These are phyloP conservation scores for Drosophila pseudoananassae DNA, from an alignment of 1,140 invertebrate species.

Conservation along the genomic window DNA sequence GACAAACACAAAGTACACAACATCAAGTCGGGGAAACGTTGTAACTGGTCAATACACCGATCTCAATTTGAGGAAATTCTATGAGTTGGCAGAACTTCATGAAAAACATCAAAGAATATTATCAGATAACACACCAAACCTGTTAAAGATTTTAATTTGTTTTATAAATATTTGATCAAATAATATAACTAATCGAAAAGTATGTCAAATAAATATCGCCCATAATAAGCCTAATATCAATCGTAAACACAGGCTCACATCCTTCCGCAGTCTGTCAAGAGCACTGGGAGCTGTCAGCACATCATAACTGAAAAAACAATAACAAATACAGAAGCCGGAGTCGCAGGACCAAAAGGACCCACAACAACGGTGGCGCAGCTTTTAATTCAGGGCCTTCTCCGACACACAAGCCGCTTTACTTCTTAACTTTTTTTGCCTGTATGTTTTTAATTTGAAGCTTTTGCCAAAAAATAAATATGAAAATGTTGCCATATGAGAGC, in stretches of 20 bases:
- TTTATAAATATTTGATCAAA: too few relatives aligned
- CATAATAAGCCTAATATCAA: constrained; percentile 66
- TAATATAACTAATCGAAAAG: too few relatives aligned
- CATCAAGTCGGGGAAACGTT: not conserved
- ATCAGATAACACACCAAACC: too few relatives aligned
- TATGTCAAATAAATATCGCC: not conserved
- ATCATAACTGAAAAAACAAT: constrained; percentile 7
- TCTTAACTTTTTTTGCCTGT: constrained; percentile 64
- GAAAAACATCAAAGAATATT: not conserved
- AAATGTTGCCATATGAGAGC: too few relatives aligned
- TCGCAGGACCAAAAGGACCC: not conserved
- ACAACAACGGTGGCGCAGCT: constrained; percentile 14
- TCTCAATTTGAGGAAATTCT: constrained; percentile 44
- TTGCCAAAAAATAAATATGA: constrained; percentile 30
- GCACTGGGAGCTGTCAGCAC: constrained; percentile 44
- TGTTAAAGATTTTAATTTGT: too few relatives aligned
- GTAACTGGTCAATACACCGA: not conserved
- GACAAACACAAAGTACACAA: constrained; percentile 8
- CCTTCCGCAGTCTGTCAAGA: constrained; percentile 26
- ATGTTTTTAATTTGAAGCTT: constrained; percentile 46
- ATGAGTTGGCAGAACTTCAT: not conserved
- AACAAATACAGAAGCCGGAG: constrained; percentile 1
- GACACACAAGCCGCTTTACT: constrained; percentile 67
- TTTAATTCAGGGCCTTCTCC: constrained; percentile 22
- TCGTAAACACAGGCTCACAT: constrained; percentile 45